These are phyloP conservation scores for Ochlodes sylvanus DNA, from an alignment of 2,888 invertebrate genomes.

Conservation along the genomic window DNA sequence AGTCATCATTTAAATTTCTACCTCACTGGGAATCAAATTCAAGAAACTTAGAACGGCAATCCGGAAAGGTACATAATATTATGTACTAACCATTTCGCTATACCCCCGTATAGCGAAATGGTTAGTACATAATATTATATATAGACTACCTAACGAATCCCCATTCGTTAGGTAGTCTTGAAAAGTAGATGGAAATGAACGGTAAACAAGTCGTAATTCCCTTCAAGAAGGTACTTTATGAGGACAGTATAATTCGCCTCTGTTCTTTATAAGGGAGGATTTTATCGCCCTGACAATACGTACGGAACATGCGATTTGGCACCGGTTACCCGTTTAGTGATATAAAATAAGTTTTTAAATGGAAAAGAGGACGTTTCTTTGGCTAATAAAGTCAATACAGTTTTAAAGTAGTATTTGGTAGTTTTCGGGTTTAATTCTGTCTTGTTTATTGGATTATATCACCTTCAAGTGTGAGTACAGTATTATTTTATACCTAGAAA, in stretches of 20 bases:
- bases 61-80: no score
- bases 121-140: no score
- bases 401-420: neutral
- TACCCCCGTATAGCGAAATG: no score
- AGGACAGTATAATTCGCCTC: slow-evolving; percentile 32
- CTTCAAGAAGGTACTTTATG: slow-evolving; percentile 28
- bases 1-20: no score
- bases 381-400: neutral
- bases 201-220: slow-evolving; percentile 37
- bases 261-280: slow-evolving; percentile 25
- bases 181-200: neutral
- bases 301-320: slow-evolving; percentile 25
- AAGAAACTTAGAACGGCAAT: no score
- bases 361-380: neutral
- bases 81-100: no score
- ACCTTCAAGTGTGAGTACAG: no score
- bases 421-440: no score
- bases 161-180: neutral
- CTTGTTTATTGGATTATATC: no score
- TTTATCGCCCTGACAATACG: slow-evolving; percentile 35
- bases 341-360: slow-evolving; percentile 13
- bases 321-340: slow-evolving; percentile 8
- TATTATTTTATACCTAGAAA: no score
- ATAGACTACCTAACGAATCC: no score
- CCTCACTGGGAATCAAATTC: no score